Evolutionary conservation across 2,888 invertebrate genomes (phyloP).

Genomic region (Caenorhabditis uteleia): DNA sequence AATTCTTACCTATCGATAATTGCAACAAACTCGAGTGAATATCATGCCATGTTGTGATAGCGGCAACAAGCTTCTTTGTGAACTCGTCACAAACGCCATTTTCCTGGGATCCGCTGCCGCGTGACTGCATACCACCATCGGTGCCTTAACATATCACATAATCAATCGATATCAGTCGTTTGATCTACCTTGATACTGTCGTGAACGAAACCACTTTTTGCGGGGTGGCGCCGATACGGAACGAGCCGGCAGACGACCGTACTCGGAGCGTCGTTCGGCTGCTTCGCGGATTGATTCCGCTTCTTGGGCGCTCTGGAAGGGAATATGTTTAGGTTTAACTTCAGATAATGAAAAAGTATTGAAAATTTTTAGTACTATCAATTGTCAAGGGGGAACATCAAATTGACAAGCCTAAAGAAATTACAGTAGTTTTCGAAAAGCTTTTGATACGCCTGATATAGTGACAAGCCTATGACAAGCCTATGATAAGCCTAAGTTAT

Average conservation of each 20-base stretch:
- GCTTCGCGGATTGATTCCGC: slow-evolving; percentile 41
- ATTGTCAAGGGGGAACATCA: too few relatives aligned
- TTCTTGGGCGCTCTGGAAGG: slow-evolving; percentile 44
- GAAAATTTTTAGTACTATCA: too few relatives aligned
- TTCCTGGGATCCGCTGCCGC: slow-evolving; percentile 15
- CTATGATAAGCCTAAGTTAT: too few relatives aligned
- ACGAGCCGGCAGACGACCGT: slow-evolving; percentile 36
- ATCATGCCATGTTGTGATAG: slow-evolving; percentile 69
- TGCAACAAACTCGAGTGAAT: slow-evolving; percentile 65
- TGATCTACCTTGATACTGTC: slow-evolving; percentile 26
- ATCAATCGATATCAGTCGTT: neutral
- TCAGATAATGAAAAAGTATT: too few relatives aligned
- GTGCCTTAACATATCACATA: neutral
- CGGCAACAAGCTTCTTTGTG: slow-evolving; percentile 59
- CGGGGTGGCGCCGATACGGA: slow-evolving; percentile 50
- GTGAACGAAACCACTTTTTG: slow-evolving; percentile 46
- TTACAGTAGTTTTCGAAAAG: too few relatives aligned
- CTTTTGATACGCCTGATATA: too few relatives aligned
- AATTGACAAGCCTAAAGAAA: too few relatives aligned
- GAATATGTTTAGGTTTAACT: too few relatives aligned
- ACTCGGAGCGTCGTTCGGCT: slow-evolving; percentile 44
- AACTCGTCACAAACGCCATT: slow-evolving; percentile 46
- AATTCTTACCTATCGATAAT: slow-evolving; percentile 50
- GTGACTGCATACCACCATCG: neutral
- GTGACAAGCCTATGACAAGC: too few relatives aligned